These are phyloP conservation scores for Eulemur rufifrons DNA, from an alignment of 2,113 vertebrate genomes.

Conservation along the genomic window DNA sequence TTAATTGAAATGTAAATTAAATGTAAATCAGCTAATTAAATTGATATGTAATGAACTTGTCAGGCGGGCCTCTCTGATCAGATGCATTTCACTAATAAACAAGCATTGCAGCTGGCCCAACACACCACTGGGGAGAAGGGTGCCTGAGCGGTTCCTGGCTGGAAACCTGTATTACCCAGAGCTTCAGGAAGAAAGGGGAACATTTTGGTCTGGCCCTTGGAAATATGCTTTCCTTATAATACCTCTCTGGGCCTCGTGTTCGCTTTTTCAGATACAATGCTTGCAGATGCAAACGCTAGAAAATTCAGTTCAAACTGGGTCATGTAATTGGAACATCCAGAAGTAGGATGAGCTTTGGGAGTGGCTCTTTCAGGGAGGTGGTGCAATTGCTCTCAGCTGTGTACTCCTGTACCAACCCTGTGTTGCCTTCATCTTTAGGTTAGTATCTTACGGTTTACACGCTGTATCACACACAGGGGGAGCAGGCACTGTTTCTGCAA, in stretches of 20 bases:
- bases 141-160: background rate
- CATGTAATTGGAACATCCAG: background rate
- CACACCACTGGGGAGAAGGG: background rate
- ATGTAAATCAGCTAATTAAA: constrained; percentile 92
- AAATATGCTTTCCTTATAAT: background rate
- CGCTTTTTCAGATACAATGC: background rate
- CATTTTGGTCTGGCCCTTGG: background rate
- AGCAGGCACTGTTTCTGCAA: background rate
- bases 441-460: background rate
- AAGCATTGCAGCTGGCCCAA: constrained; percentile 70
- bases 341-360: background rate
- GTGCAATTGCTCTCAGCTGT: background rate
- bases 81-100: constrained; percentile 87
- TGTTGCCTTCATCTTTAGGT: background rate
- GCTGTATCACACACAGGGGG: background rate
- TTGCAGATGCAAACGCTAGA: background rate
- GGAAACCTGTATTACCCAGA: background rate
- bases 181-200: background rate
- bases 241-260: background rate
- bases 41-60: constrained; percentile 90
- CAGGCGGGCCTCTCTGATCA: constrained; percentile 86
- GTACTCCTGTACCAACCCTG: background rate
- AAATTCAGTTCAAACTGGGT: background rate
- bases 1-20: constrained; percentile 93
- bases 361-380: background rate